A percentile compares a stretch with the other conserved stretches of the same genome.
phyloP scores from a whole-genome alignment of 2,113 vertebrate genomes.

The Marcusenius ussheri region DNA sequence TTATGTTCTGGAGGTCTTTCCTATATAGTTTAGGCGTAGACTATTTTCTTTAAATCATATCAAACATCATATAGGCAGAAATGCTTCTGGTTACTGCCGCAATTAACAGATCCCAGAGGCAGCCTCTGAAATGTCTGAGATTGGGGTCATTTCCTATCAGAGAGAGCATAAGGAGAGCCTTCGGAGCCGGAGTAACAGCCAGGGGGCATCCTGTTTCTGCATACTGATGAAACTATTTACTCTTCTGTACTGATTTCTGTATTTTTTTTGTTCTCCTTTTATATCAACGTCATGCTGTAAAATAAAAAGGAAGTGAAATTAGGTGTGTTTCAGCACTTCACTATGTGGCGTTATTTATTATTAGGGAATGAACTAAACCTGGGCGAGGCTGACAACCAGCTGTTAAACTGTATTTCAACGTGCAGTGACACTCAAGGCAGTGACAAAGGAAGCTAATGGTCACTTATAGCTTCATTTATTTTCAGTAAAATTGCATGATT shows the following conservation, averaged over 20 bases:
- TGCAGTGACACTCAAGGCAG: not conserved
- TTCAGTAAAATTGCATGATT: not conserved
- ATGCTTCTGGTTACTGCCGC: constrained; percentile 22
- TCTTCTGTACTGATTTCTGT: constrained; percentile 37
- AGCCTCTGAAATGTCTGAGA: constrained; percentile 26
- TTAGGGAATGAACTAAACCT: not conserved
- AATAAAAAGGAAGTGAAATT: constrained; percentile 53
- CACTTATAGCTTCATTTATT: not conserved
- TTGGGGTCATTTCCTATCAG: constrained; percentile 37
- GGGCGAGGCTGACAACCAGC: not conserved
- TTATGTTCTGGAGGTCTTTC: not conserved
- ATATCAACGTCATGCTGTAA: constrained; percentile 42
- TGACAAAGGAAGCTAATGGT: not conserved
- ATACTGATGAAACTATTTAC: constrained; percentile 44
- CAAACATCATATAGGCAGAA: constrained; percentile 8
- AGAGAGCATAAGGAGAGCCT: constrained; percentile 10
- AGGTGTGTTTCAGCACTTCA: constrained; percentile 1
- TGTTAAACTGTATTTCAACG: not conserved
- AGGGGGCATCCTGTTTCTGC: constrained; percentile 34
- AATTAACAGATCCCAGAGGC: constrained; percentile 34
- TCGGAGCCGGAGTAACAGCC: constrained; percentile 20
- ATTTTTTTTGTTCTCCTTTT: constrained; percentile 42
- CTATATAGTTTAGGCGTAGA: not conserved
- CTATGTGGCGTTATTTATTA: not conserved
- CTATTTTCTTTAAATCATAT: constrained; percentile 15